A percentile compares a stretch with the other conserved stretches of the same genome.
Conservation (phyloP, 1,140 invertebrate species). For the Drosophila cardini region DNA sequence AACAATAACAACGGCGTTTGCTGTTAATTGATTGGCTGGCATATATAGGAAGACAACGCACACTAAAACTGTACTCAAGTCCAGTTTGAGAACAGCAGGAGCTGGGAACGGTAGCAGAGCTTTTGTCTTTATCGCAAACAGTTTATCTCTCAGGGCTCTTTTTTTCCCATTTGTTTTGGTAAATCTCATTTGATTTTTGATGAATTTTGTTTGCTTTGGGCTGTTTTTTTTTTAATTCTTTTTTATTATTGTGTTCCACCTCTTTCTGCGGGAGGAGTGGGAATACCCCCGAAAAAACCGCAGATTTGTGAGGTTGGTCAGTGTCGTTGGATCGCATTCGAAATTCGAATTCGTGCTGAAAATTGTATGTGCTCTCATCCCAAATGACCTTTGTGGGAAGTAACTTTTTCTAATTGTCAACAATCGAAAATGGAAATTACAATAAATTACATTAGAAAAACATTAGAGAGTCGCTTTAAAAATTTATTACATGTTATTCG, state of each 20-base stretch:
- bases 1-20: conserved; percentile 13
- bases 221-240: conserved; percentile 21
- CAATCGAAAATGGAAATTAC: background rate
- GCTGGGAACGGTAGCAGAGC: background rate
- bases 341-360: conserved; percentile 1
- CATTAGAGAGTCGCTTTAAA: background rate
- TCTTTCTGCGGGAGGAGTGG: conserved; percentile 42
- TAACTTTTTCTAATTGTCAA: background rate
- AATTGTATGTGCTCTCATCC: background rate
- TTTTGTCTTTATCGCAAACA: conserved; percentile 1
- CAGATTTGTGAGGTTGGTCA: conserved; percentile 67
- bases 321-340: conserved; percentile 37
- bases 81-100: background rate
- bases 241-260: too few species aligned
- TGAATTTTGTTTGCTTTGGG: conserved; percentile 42
- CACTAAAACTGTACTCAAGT: conserved; percentile 5
- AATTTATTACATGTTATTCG: conserved; percentile 11
- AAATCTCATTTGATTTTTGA: conserved; percentile 44
- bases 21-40: background rate
- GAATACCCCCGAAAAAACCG: conserved; percentile 24
- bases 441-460: background rate
- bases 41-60: conserved; percentile 20
- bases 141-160: conserved; percentile 15
- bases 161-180: conserved; percentile 6
- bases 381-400: conserved; percentile 16